Evolutionary conservation across 2,888 invertebrate species (phyloP).

Genomic region (Brachypalpus laphriformis): DNA sequence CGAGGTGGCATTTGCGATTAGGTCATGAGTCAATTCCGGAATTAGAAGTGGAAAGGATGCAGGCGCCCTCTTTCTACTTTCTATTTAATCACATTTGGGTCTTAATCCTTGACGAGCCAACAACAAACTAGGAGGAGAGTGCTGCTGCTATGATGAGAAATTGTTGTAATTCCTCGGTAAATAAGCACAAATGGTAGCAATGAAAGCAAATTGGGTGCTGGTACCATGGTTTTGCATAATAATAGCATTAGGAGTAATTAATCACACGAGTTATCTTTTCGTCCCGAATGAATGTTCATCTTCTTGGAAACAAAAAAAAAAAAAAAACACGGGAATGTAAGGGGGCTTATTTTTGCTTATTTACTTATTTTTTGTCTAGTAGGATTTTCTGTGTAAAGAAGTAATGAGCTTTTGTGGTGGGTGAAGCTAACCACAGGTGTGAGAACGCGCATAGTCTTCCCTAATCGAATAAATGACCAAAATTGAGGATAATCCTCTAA

Average conservation of each 20-base stretch:
- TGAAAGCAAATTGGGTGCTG: slow-evolving; percentile 72
- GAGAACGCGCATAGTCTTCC: background rate
- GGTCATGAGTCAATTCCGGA: slow-evolving; percentile 73
- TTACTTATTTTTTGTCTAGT: background rate
- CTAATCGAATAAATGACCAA: background rate
- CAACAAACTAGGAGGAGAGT: slow-evolving; percentile 1
- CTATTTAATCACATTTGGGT: slow-evolving; percentile 69
- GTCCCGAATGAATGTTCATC: slow-evolving; percentile 62
- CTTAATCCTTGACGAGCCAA: slow-evolving; percentile 67
- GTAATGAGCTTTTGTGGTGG: slow-evolving; percentile 4
- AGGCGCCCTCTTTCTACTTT: slow-evolving; percentile 42
- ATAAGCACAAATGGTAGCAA: slow-evolving; percentile 70
- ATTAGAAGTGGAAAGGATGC: slow-evolving; percentile 60
- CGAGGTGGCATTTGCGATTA: slow-evolving; percentile 61
- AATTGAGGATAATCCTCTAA: background rate
- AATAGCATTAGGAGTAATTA: slow-evolving; percentile 73
- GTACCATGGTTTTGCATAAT: slow-evolving; percentile 73
- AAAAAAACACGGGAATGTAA: background rate
- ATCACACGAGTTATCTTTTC: slow-evolving; percentile 70
- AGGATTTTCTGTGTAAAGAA: background rate
- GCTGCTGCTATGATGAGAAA: slow-evolving; percentile 60
- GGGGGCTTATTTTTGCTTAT: slow-evolving; percentile 14
- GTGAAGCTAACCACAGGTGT: slow-evolving; percentile 13
- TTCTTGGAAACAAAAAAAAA: slow-evolving; percentile 27
- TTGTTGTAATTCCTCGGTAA: slow-evolving; percentile 67